Evolutionary conservation across 2,113 vertebrate species (phyloP).

Genomic region (Platichthys stellatus): DNA sequence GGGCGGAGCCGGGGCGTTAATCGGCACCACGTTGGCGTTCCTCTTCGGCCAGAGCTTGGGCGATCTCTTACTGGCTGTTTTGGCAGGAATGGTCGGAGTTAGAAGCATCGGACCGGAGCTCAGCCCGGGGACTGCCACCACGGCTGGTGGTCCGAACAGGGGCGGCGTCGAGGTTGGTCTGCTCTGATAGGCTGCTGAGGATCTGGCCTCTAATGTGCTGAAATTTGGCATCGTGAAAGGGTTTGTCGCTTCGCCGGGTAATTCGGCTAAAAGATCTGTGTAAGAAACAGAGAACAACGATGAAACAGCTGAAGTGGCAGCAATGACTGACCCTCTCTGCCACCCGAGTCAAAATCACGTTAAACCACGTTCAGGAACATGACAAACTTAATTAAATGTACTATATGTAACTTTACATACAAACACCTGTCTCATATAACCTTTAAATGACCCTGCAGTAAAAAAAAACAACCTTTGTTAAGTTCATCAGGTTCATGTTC

Average conservation of each 20-base stretch:
- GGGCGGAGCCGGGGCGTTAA: conserved; percentile 30
- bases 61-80: conserved; percentile 37
- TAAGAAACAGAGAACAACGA: not conserved
- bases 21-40: conserved; percentile 51
- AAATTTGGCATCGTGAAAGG: conserved; percentile 47
- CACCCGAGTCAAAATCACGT: too few relatives aligned
- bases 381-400: too few relatives aligned
- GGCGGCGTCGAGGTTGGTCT: not conserved
- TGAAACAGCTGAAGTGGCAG: not conserved
- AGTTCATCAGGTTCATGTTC: too few relatives aligned
- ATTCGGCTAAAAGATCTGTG: conserved; percentile 61
- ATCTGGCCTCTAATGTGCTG: conserved; percentile 5
- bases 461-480: too few relatives aligned
- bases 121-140: conserved; percentile 11
- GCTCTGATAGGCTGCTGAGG: not conserved
- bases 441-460: too few relatives aligned
- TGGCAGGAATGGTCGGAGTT: not conserved
- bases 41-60: conserved; percentile 77
- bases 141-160: not conserved
- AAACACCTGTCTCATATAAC: too few relatives aligned
- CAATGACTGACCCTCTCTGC: not conserved
- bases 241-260: conserved; percentile 31
- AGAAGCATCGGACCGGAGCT: conserved; percentile 34
- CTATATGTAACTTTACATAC: too few relatives aligned
- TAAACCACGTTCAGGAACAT: too few relatives aligned